Evolutionary conservation across 1,140 invertebrate genomes (phyloP).

Genomic region (Drosophila willistoni): DNA sequence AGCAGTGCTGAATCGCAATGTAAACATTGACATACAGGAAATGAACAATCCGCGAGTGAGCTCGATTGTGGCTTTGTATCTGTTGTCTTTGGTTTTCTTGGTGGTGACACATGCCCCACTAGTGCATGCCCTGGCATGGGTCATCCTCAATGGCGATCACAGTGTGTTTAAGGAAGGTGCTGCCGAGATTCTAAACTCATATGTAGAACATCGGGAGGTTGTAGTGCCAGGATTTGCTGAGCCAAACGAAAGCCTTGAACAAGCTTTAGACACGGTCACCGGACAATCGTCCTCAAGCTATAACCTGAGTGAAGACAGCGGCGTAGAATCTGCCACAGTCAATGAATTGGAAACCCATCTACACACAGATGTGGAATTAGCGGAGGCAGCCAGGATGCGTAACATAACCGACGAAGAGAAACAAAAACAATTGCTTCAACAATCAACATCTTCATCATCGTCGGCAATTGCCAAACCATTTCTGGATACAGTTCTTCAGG

Average conservation of each 20-base stretch:
- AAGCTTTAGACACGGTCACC: conserved; percentile 84
- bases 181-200: conserved; percentile 90
- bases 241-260: conserved; percentile 87
- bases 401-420: conserved; percentile 98
- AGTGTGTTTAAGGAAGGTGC: conserved; percentile 89
- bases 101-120: conserved; percentile 95
- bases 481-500: conserved; percentile 93
- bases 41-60: conserved; percentile 90
- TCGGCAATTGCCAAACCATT: conserved; percentile 87
- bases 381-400: conserved; percentile 52
- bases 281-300: conserved; percentile 59
- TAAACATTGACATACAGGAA: conserved; percentile 83
- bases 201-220: conserved; percentile 84
- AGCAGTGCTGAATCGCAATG: conserved; percentile 85
- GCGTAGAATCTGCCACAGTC: conserved; percentile 38
- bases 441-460: conserved; percentile 56
- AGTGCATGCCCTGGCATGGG: conserved; percentile 93
- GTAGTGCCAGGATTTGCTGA: conserved; percentile 83
- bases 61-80: conserved; percentile 94
- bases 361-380: conserved; percentile 38
- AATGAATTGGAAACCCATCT: conserved; percentile 17
- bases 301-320: conserved; percentile 57
- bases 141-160: conserved; percentile 92
- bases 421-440: conserved; percentile 88
- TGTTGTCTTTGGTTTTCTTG: conserved; percentile 98